phyloP scores from a whole-genome alignment of 2,888 invertebrate genomes.

The Bimastos eiseni region DNA sequence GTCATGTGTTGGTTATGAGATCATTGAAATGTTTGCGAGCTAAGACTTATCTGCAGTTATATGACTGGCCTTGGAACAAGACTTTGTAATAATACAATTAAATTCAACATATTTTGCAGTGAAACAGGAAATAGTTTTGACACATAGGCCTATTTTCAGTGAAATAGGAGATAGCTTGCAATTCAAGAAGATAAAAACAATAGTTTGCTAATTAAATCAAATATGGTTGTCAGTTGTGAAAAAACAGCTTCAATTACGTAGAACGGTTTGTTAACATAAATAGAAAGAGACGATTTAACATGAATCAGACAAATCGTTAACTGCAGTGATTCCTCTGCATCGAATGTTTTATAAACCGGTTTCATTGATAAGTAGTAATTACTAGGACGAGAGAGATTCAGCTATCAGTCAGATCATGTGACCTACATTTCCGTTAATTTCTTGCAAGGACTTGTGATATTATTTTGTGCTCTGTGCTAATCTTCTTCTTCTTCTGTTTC shows the following conservation, averaged over 20 bases:
- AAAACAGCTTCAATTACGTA: not conserved
- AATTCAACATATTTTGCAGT: too few species aligned
- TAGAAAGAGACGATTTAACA: not conserved
- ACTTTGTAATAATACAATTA: not conserved
- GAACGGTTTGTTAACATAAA: not conserved
- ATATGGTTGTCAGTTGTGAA: not conserved
- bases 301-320: not conserved
- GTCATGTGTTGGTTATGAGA: too few species aligned
- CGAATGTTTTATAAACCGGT: not conserved
- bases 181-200: not conserved
- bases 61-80: not conserved
- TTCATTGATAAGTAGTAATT: not conserved
- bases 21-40: too few species aligned
- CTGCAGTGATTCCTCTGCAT: not conserved
- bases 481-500: not conserved
- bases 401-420: not conserved
- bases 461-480: not conserved
- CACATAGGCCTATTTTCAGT: too few species aligned
- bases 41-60: not conserved
- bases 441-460: too few species aligned
- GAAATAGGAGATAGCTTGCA: not conserved
- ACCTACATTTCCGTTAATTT: not conserved
- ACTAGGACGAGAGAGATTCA: not conserved
- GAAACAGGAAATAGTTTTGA: too few species aligned
- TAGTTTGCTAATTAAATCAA: not conserved